These are phyloP conservation scores for Homarus gammarus DNA, from an alignment of 2,888 invertebrate species.

Conservation along the genomic window DNA sequence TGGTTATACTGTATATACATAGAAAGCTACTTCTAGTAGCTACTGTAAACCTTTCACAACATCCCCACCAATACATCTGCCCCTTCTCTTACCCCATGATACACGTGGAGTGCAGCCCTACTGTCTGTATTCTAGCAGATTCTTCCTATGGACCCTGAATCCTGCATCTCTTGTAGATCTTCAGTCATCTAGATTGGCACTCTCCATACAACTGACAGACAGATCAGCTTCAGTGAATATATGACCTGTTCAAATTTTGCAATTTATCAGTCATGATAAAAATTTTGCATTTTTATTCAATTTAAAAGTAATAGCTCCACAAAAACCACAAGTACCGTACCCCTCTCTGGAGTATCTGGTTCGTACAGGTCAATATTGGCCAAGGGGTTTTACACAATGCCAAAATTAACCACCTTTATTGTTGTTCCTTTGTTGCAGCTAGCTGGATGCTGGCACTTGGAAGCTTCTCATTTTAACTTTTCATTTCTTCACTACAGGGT, in stretches of 20 bases:
- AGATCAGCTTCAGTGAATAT: background rate
- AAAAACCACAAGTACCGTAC: background rate
- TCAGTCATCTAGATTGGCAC: slow-evolving; percentile 9
- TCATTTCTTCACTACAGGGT: slow-evolving; percentile 59
- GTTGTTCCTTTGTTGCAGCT: slow-evolving; percentile 55
- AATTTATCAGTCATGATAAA: background rate
- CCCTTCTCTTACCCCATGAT: slow-evolving; percentile 12
- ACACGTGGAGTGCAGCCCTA: background rate
- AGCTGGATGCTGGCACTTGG: slow-evolving; percentile 51
- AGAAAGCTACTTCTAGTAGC: background rate
- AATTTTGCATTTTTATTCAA: too few species aligned
- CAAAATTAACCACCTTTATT: slow-evolving; percentile 1
- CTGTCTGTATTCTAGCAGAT: background rate
- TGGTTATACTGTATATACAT: background rate
- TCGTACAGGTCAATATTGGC: slow-evolving; percentile 5
- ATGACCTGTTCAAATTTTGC: background rate
- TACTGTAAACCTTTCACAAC: slow-evolving; percentile 7
- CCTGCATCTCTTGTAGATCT: slow-evolving; percentile 6
- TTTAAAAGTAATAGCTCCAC: background rate
- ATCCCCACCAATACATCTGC: background rate
- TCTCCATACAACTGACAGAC: background rate
- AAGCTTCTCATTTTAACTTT: slow-evolving; percentile 52
- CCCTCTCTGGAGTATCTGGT: background rate
- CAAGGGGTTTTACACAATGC: slow-evolving; percentile 7
- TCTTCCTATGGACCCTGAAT: background rate